Base-by-base conservation (phyloP, 2,113 vertebrate species). In the Oxyura jamaicensis region DNA sequence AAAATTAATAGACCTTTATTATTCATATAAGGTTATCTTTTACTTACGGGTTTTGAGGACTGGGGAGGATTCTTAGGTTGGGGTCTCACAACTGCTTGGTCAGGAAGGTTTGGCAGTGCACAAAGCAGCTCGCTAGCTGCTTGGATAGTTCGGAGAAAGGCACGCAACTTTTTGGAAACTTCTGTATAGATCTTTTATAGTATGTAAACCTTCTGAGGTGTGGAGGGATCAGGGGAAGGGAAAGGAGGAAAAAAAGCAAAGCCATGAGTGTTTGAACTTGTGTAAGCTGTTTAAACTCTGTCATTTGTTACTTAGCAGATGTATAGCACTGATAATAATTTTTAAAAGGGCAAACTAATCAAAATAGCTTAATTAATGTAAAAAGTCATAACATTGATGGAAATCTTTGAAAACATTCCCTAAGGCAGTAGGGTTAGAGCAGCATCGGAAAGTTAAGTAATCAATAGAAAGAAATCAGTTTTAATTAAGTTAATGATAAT, bases 401-500 rank as follows among this genome's bases (percentile, higher is more conserved):
- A 78, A 94, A 63, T 81, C 44, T 68, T 90, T 84, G 77, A 71
- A 92, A 94, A 84, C 53, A 46, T 93, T 93, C 92, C 93, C 80
- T 86, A 46, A 74, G 93, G 83, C 80, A 41, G 10, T 44, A 84
- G 29, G 23, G 26, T 75, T 83, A 78, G 53, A 88, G 31, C 60
- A 91, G 52, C 52, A 88, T 48, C 60, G 84, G 50, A 83, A 90
- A 86, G 53, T 75, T 94, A 92, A 91, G 53, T 85, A 94, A 96
- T 97, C 88, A 1, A 93, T 96, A 93, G 88, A 83, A 96, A 90
- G 60, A 94, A 93, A 94, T 71, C 71, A 72, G 62, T 91, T 96
- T 80, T 87, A 92, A 92, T 97, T 92, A 93, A 90, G 50, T 93
- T 88, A 59, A 91, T 95, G 75, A n/a, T 84, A 91, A 91, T 96